These are phyloP conservation scores for Pristionchus pacificus DNA, from an alignment of 1,140 invertebrate genomes.

Conservation along the genomic window DNA sequence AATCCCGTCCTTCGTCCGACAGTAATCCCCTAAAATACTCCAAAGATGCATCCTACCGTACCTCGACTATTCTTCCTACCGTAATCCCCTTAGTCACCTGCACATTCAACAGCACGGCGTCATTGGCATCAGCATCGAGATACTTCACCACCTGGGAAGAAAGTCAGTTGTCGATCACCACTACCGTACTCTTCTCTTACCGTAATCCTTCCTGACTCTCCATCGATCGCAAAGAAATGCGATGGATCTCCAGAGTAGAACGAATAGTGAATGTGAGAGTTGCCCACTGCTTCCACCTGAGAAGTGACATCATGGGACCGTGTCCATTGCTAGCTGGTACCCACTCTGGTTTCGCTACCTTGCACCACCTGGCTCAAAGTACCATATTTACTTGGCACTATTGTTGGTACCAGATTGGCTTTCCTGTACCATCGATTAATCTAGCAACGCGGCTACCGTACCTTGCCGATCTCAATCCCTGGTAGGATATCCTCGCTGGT, in stretches of 20 bases:
- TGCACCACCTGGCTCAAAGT: slow-evolving; percentile 9
- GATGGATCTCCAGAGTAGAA: slow-evolving; percentile 47
- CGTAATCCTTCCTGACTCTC: slow-evolving; percentile 53
- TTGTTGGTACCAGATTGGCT: neutral
- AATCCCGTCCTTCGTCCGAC: too few relatives aligned
- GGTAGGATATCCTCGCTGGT: slow-evolving; percentile 20
- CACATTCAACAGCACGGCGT: slow-evolving; percentile 40
- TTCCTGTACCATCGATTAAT: slow-evolving; percentile 8
- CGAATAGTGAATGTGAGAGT: slow-evolving; percentile 49
- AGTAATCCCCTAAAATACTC: too few relatives aligned
- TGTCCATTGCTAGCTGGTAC: slow-evolving; percentile 58
- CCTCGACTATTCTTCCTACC: neutral
- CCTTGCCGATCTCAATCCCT: slow-evolving; percentile 1
- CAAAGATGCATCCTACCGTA: neutral
- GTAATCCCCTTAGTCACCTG: slow-evolving; percentile 6
- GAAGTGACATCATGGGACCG: slow-evolving; percentile 56
- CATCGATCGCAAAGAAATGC: slow-evolving; percentile 54
- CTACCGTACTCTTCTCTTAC: too few relatives aligned
- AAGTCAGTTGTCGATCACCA: too few relatives aligned
- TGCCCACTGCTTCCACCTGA: slow-evolving; percentile 52
- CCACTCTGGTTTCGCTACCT: slow-evolving; percentile 44
- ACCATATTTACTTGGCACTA: neutral
- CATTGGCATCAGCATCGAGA: slow-evolving; percentile 60
- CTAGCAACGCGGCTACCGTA: neutral
- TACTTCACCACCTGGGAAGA: too few relatives aligned